Evolutionary conservation across 2,113 vertebrate genomes (phyloP).

Genomic region (Hoplias malabaricus): DNA sequence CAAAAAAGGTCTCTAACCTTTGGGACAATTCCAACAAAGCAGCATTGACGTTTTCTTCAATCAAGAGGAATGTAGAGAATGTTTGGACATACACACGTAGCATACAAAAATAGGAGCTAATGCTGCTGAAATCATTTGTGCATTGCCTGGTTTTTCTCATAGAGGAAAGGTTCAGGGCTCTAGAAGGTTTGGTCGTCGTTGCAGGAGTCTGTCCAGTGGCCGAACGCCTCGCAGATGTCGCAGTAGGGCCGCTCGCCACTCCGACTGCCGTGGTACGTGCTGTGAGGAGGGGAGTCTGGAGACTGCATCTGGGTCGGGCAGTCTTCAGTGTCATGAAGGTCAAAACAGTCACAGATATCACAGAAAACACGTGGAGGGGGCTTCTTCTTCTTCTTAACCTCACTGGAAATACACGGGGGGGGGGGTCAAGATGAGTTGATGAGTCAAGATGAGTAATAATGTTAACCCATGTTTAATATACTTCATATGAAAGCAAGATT

Average conservation of each 20-base stretch:
- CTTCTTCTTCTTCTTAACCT: conserved; percentile 82
- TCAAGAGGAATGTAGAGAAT: conserved; percentile 49
- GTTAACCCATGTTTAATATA: no score
- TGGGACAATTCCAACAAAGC: conserved; percentile 64
- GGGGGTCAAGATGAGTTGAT: neutral
- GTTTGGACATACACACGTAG: conserved; percentile 61
- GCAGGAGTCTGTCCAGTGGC: conserved; percentile 88
- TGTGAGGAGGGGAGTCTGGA: conserved; percentile 86
- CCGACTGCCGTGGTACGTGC: conserved; percentile 83
- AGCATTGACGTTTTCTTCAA: conserved; percentile 57
- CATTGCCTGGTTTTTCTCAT: conserved; percentile 39
- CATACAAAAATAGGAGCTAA: conserved; percentile 67
- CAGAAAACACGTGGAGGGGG: conserved; percentile 88
- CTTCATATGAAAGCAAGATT: no score
- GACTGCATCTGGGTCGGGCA: conserved; percentile 93
- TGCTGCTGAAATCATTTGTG: conserved; percentile 52
- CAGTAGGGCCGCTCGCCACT: conserved; percentile 88
- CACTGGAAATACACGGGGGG: conserved; percentile 9
- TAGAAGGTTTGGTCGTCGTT: conserved; percentile 96
- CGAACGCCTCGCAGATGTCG: conserved; percentile 92
- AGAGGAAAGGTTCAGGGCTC: neutral
- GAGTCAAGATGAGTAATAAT: neutral
- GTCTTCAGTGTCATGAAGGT: conserved; percentile 94
- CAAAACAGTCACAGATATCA: conserved; percentile 96
- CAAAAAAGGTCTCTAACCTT: conserved; percentile 37